These are phyloP conservation scores for Psilanteris sp. DNA, from an alignment of 1,140 invertebrate genomes.

Conservation along the genomic window DNA sequence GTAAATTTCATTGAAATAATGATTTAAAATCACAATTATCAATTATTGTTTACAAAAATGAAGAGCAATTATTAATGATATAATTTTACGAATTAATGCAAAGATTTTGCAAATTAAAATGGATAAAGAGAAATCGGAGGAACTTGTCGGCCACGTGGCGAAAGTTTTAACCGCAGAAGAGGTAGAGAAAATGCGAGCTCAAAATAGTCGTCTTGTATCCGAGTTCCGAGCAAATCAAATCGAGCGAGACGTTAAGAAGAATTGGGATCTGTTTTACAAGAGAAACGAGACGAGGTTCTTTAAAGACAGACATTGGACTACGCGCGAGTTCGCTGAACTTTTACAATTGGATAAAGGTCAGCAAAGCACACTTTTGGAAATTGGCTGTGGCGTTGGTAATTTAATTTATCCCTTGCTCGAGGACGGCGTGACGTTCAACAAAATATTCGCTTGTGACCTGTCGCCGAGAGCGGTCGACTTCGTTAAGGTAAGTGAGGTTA, in stretches of 20 bases:
- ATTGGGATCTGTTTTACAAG: conserved; percentile 99
- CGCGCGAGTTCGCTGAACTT: conserved; percentile 94
- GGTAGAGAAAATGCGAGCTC: conserved; percentile 81
- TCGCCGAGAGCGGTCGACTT: conserved; percentile 94
- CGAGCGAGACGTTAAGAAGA: conserved; percentile 91
- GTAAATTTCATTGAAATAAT: no score
- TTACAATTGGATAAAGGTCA: conserved; percentile 72
- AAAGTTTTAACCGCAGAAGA: conserved; percentile 83
- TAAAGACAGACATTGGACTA: conserved; percentile 98
- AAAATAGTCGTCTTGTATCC: conserved; percentile 86
- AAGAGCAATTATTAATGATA: no score
- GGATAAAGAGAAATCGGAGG: conserved; percentile 3
- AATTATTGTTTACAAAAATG: no score
- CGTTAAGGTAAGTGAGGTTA: conserved; percentile 84
- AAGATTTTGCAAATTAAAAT: no score
- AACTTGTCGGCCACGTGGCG: conserved; percentile 76
- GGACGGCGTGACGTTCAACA: conserved; percentile 85
- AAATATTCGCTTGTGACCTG: conserved; percentile 96
- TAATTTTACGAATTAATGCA: no score
- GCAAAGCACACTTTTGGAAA: conserved; percentile 85
- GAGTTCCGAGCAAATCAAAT: conserved; percentile 90
- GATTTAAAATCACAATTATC: no score
- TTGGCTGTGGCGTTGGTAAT: conserved; percentile 99
- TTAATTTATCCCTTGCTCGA: conserved; percentile 95
- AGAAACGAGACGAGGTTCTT: conserved; percentile 95